Evolutionary conservation across 2,888 invertebrate species (phyloP), one percentile per base, ranked within the genome.

Genomic region (Resseliella maxima): DNA sequence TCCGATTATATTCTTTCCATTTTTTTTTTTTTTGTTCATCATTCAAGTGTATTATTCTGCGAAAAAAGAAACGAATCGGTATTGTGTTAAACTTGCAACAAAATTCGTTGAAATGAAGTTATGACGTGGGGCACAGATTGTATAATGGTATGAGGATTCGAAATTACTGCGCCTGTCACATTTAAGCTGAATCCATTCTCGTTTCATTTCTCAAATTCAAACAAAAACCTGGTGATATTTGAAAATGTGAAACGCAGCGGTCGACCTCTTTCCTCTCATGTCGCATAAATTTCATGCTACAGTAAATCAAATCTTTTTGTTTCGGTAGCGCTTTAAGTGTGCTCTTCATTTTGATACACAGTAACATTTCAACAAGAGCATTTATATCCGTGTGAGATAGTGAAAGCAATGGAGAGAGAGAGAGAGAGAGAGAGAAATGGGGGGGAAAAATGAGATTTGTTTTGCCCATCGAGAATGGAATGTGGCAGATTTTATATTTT

Each of bases 221-320:
- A 10, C 15, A 8, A 50, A 50, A 50, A 50, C 5, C 8, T 21
- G 18, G 10, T 2, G 15, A 50, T 18, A 3, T 2, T 41, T 21
- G 10, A 8, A 50, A 50, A 50, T 50, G 50, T 50, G 15, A 50
- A 50, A 50, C 50, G 24, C 24, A 27, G 27, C 24, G 59, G 59
- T n/a, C 18, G 50, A 2, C 18, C n/a, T 6, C n/a, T 50, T 18
- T 10, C 2, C 50, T 27, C 59, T 59, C 21, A 50, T 21, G 5
- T 50, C 59, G 59, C 59, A 27, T 59, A 27, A 59, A 59, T 59
- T 59, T 59, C 27, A 59, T 59, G 59, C 59, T 5, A 59, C 59
- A 24, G 59, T 59, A 59, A 59, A 59, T 59, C 59, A 59, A 59
- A 59, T 59, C 24, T n/a, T 27, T 59, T 21, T 50, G 21, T 50